These are phyloP conservation scores for Picus viridis DNA, from an alignment of 2,797 vertebrate genomes.

Conservation along the genomic window DNA sequence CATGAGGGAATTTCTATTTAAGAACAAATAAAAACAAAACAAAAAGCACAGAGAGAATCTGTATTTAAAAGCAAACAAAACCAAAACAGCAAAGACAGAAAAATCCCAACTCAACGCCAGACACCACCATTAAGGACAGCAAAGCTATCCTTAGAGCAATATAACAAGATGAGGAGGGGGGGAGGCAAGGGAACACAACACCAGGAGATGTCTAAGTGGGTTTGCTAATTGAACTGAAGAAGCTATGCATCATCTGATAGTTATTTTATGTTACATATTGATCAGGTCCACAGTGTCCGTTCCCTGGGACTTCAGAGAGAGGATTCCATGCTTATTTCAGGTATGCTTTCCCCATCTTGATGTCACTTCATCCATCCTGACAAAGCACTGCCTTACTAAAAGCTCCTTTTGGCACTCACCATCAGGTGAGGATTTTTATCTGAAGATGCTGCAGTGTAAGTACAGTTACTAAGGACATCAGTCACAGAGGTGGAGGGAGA, in stretches of 20 bases:
- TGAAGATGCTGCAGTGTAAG: background rate
- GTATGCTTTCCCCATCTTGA: background rate
- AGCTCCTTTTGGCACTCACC: background rate
- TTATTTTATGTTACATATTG: background rate
- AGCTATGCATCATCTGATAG: background rate
- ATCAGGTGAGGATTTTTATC: background rate
- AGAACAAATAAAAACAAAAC: background rate
- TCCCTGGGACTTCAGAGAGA: background rate
- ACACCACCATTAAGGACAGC: background rate
- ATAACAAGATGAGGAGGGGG: fast-evolving
- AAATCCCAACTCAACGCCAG: background rate
- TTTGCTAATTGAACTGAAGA: background rate
- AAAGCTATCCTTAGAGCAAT: background rate
- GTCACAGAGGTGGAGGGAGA: background rate
- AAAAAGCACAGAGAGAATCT: too few relatives aligned
- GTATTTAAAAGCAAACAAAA: too few relatives aligned
- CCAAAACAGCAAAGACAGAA: too few relatives aligned
- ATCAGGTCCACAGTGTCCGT: background rate
- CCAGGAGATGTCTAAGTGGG: background rate
- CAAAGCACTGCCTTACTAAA: background rate
- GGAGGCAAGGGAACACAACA: background rate
- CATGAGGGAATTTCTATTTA: background rate
- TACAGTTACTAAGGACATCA: background rate
- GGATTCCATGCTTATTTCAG: background rate
- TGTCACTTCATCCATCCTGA: background rate